Evolutionary conservation across 2,113 vertebrate species (phyloP), one percentile per base, ranked within the genome.

Genomic region (Nipponia nippon): DNA sequence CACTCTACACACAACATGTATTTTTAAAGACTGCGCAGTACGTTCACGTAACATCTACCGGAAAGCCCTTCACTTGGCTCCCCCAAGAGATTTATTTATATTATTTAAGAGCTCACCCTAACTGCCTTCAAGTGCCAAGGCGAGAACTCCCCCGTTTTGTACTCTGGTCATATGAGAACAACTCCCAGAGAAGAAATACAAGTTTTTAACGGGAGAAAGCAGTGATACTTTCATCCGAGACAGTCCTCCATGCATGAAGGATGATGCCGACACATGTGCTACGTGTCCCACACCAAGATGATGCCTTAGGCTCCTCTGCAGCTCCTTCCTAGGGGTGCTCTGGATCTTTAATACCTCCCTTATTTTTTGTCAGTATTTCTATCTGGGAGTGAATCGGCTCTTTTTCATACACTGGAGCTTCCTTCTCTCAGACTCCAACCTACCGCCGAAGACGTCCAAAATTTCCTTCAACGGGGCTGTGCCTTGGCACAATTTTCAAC

Each of bases 241-340:
- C 8, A 34, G 26, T 23, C 44, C 34, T 52, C 27, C 4, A 2
- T 10, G 30, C 14, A 9, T 1, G 0, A 55, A 53, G 49, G 56
- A 46, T 6, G 38, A 32, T 75, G 56, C 63, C 56, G 52, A 52
- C 32, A 25, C 55, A 38, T 1, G 1, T 10, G 69, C 22, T 8
- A 7, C 1, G 0, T 16, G 18, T 9, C 52, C 56, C 63, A 47
- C 1, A 1, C 44, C 11, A 16, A 42, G 38, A 30, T 4, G 42
- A 86, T 3, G 3, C 55, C 27, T 75, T 14, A 30, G 50, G n/a
- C 16, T 30, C 44, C 76, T 25, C 67, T 55, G 42, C 7, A 13
- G n/a, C 11, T 25, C 42, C 34, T n/a, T 56, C 46, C 44, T 13
- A 36, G 25, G 10, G 42, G 38, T 1, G 0, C 63, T 21, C 55